A percentile compares a stretch with the other conserved stretches of the same genome.
phyloP scores from a whole-genome alignment of 2,797 vertebrate genomes.

The Scolopax rusticola region DNA sequence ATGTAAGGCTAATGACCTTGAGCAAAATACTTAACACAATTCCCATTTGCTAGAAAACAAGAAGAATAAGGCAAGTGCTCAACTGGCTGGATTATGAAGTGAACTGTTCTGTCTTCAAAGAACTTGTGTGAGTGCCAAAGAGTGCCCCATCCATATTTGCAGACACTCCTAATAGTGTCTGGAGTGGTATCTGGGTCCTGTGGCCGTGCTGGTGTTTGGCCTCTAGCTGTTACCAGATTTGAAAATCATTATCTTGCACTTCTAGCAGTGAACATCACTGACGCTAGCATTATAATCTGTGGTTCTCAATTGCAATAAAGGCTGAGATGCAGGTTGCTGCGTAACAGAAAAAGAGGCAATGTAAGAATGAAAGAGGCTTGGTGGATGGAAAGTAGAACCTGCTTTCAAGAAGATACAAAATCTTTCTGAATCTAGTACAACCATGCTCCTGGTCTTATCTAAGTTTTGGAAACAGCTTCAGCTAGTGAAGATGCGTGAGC shows the following conservation, averaged over 20 bases:
- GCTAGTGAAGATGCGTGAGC: background rate
- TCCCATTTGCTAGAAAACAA: background rate
- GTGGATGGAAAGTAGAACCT: background rate
- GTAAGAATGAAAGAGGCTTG: background rate
- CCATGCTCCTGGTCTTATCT: background rate
- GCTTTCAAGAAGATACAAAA: background rate
- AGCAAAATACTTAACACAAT: background rate
- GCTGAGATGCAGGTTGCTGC: background rate
- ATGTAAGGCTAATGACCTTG: background rate
- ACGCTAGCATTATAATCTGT: background rate
- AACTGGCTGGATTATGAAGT: background rate
- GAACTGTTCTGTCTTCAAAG: background rate
- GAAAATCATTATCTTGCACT: background rate
- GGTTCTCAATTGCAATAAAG: background rate
- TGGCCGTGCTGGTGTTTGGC: fast-evolving
- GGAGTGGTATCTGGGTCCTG: background rate
- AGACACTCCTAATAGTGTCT: background rate
- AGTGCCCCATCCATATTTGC: background rate
- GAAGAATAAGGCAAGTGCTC: background rate
- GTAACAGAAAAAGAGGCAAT: background rate
- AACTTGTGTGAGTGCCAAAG: background rate
- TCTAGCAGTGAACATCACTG: background rate
- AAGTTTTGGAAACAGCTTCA: background rate
- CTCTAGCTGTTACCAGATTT: background rate
- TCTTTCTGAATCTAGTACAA: background rate